A percentile compares a stretch with the other conserved stretches of the same genome.
Conservation (phyloP, 2,888 invertebrate genomes). For the Oscheius onirici region DNA sequence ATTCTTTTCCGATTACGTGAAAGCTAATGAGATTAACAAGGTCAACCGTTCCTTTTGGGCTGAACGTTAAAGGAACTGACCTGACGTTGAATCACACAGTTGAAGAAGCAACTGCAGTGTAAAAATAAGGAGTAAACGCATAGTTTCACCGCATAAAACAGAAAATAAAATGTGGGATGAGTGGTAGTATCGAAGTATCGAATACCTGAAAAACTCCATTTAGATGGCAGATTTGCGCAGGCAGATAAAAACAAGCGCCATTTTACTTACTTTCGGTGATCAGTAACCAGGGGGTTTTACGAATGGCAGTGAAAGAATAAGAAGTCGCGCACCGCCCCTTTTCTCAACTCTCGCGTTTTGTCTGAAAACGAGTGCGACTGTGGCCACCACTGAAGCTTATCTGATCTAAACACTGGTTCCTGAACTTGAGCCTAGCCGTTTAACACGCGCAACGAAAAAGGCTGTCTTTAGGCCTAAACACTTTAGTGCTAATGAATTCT, state of each 20-base stretch:
- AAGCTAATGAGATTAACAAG: neutral
- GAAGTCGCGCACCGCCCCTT: conserved; percentile 18
- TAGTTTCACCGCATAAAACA: too few relatives aligned
- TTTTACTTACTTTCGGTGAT: neutral
- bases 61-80: neutral
- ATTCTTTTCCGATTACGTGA: neutral
- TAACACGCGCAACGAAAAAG: too few relatives aligned
- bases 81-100: too few relatives aligned
- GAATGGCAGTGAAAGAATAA: conserved; percentile 16
- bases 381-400: conserved; percentile 28
- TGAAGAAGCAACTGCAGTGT: too few relatives aligned
- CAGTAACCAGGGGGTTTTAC: neutral
- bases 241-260: neutral
- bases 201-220: too few relatives aligned
- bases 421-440: neutral
- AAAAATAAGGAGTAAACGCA: too few relatives aligned
- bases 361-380: conserved; percentile 20
- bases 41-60: neutral
- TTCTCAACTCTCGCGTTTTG: conserved; percentile 7
- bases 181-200: too few relatives aligned
- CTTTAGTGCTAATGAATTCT: too few relatives aligned
- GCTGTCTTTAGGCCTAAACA: too few relatives aligned
- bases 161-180: too few relatives aligned
- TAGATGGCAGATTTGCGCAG: too few relatives aligned
- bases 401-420: conserved; percentile 29